A percentile compares a stretch with the other conserved stretches of the same genome.
These are phyloP conservation scores for Psittacula echo DNA, from an alignment of 2,797 vertebrate genomes.

Conservation along the genomic window DNA sequence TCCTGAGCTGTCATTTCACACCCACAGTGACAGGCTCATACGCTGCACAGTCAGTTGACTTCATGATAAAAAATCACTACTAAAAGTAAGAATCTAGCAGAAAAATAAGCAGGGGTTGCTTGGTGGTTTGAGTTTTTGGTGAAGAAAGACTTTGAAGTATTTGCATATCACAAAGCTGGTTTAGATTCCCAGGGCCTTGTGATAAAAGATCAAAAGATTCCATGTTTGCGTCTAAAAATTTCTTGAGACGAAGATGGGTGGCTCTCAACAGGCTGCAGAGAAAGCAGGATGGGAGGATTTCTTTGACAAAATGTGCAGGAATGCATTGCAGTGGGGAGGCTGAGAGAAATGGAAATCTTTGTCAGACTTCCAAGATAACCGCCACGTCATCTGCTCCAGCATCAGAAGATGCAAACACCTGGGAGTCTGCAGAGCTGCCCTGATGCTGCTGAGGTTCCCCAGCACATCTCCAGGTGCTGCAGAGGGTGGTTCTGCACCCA, in stretches of 20 bases:
- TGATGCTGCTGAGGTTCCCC: background rate
- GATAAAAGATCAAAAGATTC: background rate
- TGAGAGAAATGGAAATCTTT: background rate
- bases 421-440: background rate
- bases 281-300: background rate
- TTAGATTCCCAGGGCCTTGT: background rate
- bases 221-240: background rate
- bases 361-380: constrained; percentile 43
- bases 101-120: background rate
- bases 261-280: background rate
- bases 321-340: background rate
- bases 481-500: accelerated
- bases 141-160: background rate
- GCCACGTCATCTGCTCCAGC: constrained; percentile 39
- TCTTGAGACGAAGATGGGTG: background rate
- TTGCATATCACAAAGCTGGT: background rate
- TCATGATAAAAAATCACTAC: background rate
- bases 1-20: constrained; percentile 35
- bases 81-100: background rate
- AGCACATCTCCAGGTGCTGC: too few species aligned
- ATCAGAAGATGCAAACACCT: background rate
- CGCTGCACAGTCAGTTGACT: constrained; percentile 2
- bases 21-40: constrained; percentile 31
- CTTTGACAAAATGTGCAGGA: background rate
- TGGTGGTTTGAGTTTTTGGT: background rate